These are phyloP conservation scores for Paracyclopina nana DNA, from an alignment of 1,140 invertebrate species.

Conservation along the genomic window DNA sequence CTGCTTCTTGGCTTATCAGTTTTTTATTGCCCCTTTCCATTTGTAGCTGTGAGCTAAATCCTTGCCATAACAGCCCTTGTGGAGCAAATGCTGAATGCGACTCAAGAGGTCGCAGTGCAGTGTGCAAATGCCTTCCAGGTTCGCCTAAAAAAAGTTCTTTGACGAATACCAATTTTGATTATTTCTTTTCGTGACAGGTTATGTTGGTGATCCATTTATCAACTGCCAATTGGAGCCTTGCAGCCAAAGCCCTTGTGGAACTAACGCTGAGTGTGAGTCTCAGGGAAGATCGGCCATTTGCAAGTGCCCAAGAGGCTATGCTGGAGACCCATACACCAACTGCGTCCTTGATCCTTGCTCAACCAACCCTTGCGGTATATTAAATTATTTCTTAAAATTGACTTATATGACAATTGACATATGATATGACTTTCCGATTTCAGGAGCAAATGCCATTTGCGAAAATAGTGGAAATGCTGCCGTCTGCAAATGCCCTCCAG, in stretches of 20 bases:
- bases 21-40: too few species aligned
- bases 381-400: too few species aligned
- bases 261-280: conserved; percentile 28
- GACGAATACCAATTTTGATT: conserved; percentile 39
- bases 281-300: conserved; percentile 24
- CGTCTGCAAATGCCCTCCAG: conserved; percentile 22
- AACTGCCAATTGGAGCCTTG: conserved; percentile 54
- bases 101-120: conserved; percentile 45
- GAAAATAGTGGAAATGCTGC: background rate
- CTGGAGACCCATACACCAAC: conserved; percentile 47
- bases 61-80: conserved; percentile 37
- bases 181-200: conserved; percentile 59
- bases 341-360: conserved; percentile 27
- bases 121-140: conserved; percentile 42
- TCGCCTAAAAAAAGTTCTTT: too few species aligned
- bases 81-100: conserved; percentile 66
- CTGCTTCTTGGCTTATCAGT: too few species aligned
- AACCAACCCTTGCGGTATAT: conserved; percentile 19
- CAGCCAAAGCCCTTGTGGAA: conserved; percentile 27
- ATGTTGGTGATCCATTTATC: conserved; percentile 55
- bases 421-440: too few species aligned
- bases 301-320: conserved; percentile 23
- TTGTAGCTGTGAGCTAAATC: conserved; percentile 30
- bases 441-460: conserved; percentile 27
- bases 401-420: too few species aligned